Percentiles rank a stretch among this genome's conserved stretches.
These are phyloP conservation scores for Colaptes auratus DNA, from an alignment of 2,113 vertebrate genomes.

Conservation along the genomic window DNA sequence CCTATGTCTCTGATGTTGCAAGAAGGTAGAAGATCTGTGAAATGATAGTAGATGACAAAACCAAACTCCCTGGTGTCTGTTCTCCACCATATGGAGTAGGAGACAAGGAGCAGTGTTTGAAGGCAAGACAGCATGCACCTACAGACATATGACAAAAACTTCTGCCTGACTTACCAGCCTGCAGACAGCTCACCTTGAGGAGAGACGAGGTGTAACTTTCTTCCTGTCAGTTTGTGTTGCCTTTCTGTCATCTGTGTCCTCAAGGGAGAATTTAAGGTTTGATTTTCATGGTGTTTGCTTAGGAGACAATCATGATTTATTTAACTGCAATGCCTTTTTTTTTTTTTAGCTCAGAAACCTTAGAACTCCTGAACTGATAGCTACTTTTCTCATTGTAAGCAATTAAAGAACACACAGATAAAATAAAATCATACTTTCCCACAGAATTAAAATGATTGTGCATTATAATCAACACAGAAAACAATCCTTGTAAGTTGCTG, in stretches of 20 bases:
- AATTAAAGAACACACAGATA: background rate
- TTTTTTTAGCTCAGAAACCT: background rate
- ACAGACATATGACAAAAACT: background rate
- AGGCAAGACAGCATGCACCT: background rate
- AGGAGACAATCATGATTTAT: background rate
- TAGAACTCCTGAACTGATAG: background rate
- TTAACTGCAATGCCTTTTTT: background rate
- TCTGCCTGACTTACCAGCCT: background rate
- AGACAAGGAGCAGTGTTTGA: background rate
- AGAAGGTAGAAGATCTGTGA: background rate
- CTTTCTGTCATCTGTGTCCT: background rate
- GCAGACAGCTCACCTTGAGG: background rate
- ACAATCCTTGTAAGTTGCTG: background rate
- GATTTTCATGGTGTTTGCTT: background rate
- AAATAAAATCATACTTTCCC: background rate
- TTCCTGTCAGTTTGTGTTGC: background rate
- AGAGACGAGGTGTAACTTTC: background rate
- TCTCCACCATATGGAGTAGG: fast-evolving
- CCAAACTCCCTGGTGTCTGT: background rate
- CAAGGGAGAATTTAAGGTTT: background rate
- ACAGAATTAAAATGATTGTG: background rate
- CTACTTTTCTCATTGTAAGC: background rate
- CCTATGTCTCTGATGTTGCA: background rate
- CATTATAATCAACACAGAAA: background rate
- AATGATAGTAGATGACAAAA: background rate